phyloP scores from a whole-genome alignment of 2,888 invertebrate genomes.

The Thymelicus lineola region DNA sequence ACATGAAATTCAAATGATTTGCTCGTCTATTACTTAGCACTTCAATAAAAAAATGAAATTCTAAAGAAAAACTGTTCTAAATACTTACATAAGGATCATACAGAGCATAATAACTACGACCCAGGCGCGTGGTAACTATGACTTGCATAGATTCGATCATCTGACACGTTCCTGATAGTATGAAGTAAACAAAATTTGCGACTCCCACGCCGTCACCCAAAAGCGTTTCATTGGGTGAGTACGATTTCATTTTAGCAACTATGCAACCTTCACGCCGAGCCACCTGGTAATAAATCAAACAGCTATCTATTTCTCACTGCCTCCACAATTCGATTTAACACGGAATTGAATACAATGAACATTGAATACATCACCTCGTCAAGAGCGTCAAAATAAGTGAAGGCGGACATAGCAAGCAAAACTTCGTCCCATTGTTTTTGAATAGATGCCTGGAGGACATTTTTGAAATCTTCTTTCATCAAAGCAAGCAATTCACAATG shows the following conservation, averaged over 20 bases:
- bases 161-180: conserved; percentile 85
- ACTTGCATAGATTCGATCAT: conserved; percentile 85
- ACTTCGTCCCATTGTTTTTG: conserved; percentile 87
- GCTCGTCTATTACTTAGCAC: not conserved
- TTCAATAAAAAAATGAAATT: not conserved
- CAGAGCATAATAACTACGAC: conserved; percentile 71
- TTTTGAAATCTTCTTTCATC: conserved; percentile 87
- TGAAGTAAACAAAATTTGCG: conserved; percentile 81
- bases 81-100: conserved; percentile 75
- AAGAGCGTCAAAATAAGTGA: conserved; percentile 87
- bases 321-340: conserved; percentile 21
- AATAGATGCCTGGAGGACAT: conserved; percentile 84
- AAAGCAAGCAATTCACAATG: conserved; percentile 87
- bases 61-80: too few species aligned
- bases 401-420: conserved; percentile 83
- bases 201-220: conserved; percentile 81
- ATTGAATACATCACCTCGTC: conserved; percentile 62
- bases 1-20: too few species aligned
- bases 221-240: conserved; percentile 81
- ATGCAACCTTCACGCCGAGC: conserved; percentile 88
- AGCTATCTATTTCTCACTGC: conserved; percentile 34
- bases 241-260: conserved; percentile 86
- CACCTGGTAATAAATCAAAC: conserved; percentile 57
- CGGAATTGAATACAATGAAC: conserved; percentile 17
- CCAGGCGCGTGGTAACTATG: conserved; percentile 59